phyloP scores from a whole-genome alignment of 2,888 invertebrate genomes.

The Galeruca laticollis region DNA sequence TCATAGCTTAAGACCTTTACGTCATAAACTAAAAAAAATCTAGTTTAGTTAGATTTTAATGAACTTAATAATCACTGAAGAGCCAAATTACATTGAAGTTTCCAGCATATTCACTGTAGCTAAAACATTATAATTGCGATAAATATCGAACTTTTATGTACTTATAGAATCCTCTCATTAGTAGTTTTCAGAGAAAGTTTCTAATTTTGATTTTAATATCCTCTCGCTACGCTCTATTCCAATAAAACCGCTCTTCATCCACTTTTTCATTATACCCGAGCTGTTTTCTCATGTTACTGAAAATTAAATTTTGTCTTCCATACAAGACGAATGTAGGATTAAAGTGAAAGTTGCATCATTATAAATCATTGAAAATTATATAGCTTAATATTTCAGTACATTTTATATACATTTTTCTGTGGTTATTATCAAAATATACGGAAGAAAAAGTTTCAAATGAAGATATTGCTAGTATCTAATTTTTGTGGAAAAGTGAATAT shows the following conservation, averaged over 20 bases:
- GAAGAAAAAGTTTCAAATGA: too few species aligned
- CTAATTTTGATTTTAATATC: slow-evolving; percentile 8
- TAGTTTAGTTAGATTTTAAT: not conserved
- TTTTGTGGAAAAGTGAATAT: too few species aligned
- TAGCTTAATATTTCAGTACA: too few species aligned
- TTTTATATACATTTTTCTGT: too few species aligned
- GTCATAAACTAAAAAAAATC: not conserved
- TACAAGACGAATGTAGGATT: not conserved
- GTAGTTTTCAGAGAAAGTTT: not conserved
- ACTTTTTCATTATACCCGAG: not conserved
- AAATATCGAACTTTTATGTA: not conserved
- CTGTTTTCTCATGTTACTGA: not conserved
- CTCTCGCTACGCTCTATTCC: not conserved
- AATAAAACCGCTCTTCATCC: not conserved
- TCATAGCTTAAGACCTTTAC: too few species aligned
- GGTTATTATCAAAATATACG: too few species aligned
- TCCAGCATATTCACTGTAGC: not conserved
- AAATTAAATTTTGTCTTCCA: not conserved
- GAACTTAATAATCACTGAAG: not conserved
- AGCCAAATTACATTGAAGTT: not conserved
- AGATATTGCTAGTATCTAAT: too few species aligned
- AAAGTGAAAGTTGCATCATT: not conserved
- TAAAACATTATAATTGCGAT: slow-evolving; percentile 1
- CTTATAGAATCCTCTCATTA: not conserved
- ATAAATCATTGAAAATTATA: not conserved